phyloP scores from a whole-genome alignment of 2,888 invertebrate genomes.

The Dicyrtomina minuta region DNA sequence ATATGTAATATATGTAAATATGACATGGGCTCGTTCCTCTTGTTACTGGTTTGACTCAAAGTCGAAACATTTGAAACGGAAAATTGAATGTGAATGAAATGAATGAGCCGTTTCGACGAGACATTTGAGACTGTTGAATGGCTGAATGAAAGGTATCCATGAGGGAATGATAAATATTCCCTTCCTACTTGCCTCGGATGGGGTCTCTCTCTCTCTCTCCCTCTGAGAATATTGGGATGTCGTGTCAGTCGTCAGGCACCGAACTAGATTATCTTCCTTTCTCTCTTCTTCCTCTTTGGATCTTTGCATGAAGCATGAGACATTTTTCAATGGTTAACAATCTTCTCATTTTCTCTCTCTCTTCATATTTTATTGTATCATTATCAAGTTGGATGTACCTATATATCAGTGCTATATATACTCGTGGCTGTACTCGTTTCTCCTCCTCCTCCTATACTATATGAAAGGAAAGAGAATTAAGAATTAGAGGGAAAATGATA shows the following conservation, averaged over 20 bases:
- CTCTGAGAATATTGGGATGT: constrained; percentile 7
- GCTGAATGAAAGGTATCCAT: not conserved
- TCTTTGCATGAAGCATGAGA: not conserved
- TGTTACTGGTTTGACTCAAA: not conserved
- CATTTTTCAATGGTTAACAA: too few species aligned
- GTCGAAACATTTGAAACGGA: constrained; percentile 5
- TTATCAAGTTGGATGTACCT: too few species aligned
- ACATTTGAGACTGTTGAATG: not conserved
- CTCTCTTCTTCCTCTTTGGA: not conserved
- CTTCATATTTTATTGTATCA: too few species aligned
- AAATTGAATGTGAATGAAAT: constrained; percentile 6
- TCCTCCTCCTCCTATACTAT: too few species aligned
- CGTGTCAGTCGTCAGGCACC: not conserved
- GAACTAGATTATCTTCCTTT: not conserved
- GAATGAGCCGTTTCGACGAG: not conserved
- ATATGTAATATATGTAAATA: too few species aligned
- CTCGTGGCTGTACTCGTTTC: too few species aligned
- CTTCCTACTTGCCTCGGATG: constrained; percentile 17
- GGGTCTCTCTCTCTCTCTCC: constrained; percentile 17
- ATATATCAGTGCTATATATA: too few species aligned
- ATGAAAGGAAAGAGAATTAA: not conserved
- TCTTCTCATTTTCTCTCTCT: too few species aligned
- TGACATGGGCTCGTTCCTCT: not conserved
- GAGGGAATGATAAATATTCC: constrained; percentile 11
- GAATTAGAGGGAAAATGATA: too few species aligned